phyloP scores from a whole-genome alignment of 2,797 vertebrate species.

The Muscicapa striata region DNA sequence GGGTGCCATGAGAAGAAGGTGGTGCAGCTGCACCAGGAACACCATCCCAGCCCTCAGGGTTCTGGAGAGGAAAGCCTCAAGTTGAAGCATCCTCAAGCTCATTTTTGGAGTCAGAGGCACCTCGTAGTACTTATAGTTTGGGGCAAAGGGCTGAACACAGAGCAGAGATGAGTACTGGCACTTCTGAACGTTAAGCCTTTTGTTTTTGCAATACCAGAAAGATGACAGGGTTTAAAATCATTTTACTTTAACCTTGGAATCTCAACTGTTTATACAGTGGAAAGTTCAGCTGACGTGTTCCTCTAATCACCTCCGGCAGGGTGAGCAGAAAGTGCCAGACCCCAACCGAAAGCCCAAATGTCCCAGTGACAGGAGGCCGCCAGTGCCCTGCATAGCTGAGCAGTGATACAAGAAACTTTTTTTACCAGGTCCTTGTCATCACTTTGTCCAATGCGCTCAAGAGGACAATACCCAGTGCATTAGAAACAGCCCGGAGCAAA shows the following conservation, averaged over 20 bases:
- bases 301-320: constrained; percentile 73
- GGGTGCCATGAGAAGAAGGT: background rate
- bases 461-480: constrained; percentile 76
- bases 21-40: background rate
- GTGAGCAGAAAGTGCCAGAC: constrained; percentile 44
- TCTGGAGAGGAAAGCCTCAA: background rate
- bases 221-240: constrained; percentile 57
- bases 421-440: constrained; percentile 79
- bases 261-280: constrained; percentile 70
- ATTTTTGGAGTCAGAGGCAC: background rate
- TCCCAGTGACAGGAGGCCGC: constrained; percentile 56
- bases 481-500: constrained; percentile 51
- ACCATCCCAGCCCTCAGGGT: background rate
- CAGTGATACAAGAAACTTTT: constrained; percentile 75
- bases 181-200: constrained; percentile 16
- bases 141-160: background rate
- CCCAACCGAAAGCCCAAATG: constrained; percentile 41
- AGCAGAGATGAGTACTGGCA: constrained; percentile 3
- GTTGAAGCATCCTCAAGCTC: background rate
- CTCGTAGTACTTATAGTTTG: background rate
- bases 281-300: constrained; percentile 75
- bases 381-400: constrained; percentile 68
- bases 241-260: constrained; percentile 72
- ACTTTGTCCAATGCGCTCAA: constrained; percentile 44
- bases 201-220: constrained; percentile 58